phyloP scores from a whole-genome alignment of 2,113 vertebrate species.

The Paraplagusia blochii region DNA sequence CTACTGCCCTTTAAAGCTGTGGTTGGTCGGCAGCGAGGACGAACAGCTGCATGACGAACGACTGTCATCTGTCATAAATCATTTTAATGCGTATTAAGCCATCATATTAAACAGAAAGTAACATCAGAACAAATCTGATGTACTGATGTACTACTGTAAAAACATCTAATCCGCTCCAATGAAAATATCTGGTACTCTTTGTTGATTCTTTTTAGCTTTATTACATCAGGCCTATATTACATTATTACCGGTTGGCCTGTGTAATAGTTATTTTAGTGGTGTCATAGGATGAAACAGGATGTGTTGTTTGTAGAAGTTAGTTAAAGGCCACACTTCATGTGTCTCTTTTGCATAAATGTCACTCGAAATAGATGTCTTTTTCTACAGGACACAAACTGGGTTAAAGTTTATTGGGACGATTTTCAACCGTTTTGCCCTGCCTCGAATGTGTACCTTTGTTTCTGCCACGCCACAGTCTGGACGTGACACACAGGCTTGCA shows the following conservation, averaged over 20 bases:
- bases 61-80: constrained; percentile 17
- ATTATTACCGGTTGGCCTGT: no score
- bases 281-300: no score
- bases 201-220: no score
- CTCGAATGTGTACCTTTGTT: constrained; percentile 1
- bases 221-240: no score
- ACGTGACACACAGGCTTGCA: neutral
- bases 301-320: no score
- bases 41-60: constrained; percentile 47
- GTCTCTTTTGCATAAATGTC: no score
- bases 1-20: constrained; percentile 37
- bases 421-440: no score
- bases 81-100: constrained; percentile 10
- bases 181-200: neutral
- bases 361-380: no score
- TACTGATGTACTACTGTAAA: neutral
- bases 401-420: no score
- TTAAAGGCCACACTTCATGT: no score
- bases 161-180: neutral
- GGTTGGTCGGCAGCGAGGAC: constrained; percentile 24
- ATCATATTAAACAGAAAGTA: neutral
- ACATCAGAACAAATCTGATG: neutral
- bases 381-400: no score
- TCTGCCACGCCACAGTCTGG: neutral
- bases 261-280: no score